phyloP scores from a whole-genome alignment of 2,113 vertebrate species.

The Zootoca vivipara region DNA sequence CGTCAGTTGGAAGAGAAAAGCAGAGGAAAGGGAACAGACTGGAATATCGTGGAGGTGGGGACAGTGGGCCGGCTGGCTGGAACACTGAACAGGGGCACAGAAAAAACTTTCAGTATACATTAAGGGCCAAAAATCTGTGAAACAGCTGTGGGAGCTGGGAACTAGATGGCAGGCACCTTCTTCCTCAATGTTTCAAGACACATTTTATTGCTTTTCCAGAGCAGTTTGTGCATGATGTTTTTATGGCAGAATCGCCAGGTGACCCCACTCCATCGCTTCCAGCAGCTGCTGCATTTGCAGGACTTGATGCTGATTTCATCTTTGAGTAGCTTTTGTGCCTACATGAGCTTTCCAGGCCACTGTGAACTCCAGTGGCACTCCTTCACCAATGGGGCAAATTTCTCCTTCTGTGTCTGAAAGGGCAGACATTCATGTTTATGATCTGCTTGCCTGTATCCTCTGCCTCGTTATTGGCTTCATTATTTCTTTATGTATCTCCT shows the following conservation, averaged over 20 bases:
- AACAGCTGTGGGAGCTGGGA: not conserved
- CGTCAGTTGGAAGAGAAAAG: not conserved
- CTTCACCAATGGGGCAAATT: not conserved
- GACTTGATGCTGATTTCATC: not conserved
- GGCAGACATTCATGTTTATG: not conserved
- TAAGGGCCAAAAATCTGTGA: not conserved
- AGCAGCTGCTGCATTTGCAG: not conserved
- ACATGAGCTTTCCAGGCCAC: no score
- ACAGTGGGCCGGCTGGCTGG: not conserved
- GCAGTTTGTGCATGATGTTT: not conserved
- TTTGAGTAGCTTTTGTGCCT: no score
- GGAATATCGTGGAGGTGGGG: not conserved
- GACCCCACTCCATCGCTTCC: not conserved
- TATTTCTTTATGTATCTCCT: constrained; percentile 13
- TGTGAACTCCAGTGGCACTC: no score
- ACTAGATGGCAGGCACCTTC: no score
- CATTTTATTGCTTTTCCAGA: not conserved
- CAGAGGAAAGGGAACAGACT: not conserved
- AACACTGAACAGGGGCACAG: not conserved
- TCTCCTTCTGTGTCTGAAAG: not conserved
- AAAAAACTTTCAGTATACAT: not conserved
- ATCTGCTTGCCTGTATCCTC: not conserved
- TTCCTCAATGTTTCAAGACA: not conserved
- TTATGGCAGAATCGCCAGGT: not conserved
- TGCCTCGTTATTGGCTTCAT: not conserved